Evolutionary conservation across 1,140 invertebrate species (phyloP).

Genomic region (Drosophila pseudoobscura): DNA sequence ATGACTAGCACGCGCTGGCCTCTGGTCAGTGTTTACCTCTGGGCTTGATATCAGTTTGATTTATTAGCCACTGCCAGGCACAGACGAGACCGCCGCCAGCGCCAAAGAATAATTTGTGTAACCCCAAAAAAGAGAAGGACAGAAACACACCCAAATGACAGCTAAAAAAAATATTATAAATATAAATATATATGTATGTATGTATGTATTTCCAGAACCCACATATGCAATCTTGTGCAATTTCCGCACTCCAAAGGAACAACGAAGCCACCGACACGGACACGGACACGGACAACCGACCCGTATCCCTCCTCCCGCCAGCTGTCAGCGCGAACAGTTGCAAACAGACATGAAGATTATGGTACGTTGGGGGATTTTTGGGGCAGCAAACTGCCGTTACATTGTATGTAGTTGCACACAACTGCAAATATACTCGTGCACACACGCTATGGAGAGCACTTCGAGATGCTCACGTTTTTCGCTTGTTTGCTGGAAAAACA

Average conservation of each 20-base stretch:
- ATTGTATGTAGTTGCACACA: slow-evolving; percentile 37
- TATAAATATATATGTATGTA: slow-evolving; percentile 74
- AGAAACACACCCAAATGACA: slow-evolving; percentile 58
- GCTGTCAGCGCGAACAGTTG: slow-evolving; percentile 78
- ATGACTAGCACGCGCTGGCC: too few species aligned
- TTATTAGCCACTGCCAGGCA: slow-evolving; percentile 62
- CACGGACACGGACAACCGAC: slow-evolving; percentile 7
- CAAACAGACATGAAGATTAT: slow-evolving; percentile 78
- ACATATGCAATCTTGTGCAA: slow-evolving; percentile 76
- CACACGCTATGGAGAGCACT: slow-evolving; percentile 15
- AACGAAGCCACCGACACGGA: slow-evolving; percentile 12
- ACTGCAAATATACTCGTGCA: background rate
- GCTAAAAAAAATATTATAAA: slow-evolving; percentile 65
- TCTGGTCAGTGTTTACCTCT: slow-evolving; percentile 1
- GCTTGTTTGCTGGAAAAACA: slow-evolving; percentile 44
- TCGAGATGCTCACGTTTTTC: slow-evolving; percentile 43
- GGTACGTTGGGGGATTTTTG: slow-evolving; percentile 35
- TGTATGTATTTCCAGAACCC: slow-evolving; percentile 65
- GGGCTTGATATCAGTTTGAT: slow-evolving; percentile 51
- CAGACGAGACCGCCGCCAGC: slow-evolving; percentile 45
- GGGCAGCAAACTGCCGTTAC: slow-evolving; percentile 33
- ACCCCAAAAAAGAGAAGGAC: slow-evolving; percentile 37
- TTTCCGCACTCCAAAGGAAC: slow-evolving; percentile 63
- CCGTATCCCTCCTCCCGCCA: slow-evolving; percentile 4
- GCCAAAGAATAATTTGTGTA: slow-evolving; percentile 66